Percentiles rank a stretch among this genome's conserved stretches.
phyloP scores from a whole-genome alignment of 2,113 vertebrate genomes.

The Chionomys nivalis region DNA sequence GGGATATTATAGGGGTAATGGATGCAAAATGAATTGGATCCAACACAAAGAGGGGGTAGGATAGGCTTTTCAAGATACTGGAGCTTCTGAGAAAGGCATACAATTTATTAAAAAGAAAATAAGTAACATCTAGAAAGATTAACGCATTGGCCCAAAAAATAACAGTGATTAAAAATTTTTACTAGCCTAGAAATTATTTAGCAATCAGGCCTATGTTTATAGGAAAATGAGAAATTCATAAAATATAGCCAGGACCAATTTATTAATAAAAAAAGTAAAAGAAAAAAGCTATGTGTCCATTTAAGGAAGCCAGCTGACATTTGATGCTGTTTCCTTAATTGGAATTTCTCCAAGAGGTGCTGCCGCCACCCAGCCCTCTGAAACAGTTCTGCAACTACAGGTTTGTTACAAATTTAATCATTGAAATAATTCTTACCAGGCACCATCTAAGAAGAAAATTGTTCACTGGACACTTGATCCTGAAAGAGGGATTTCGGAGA shows the following conservation, averaged over 20 bases:
- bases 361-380: not conserved
- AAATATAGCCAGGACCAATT: not conserved
- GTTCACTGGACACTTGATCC: not conserved
- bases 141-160: slow-evolving; percentile 64
- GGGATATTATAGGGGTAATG: slow-evolving; percentile 50
- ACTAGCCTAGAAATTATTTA: slow-evolving; percentile 62
- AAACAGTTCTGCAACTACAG: not conserved
- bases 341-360: not conserved
- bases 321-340: not conserved
- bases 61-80: not conserved
- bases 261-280: not conserved
- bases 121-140: slow-evolving; percentile 59
- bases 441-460: not conserved
- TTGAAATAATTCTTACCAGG: not conserved
- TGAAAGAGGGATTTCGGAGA: slow-evolving; percentile 3
- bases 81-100: slow-evolving; percentile 58
- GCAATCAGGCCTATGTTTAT: slow-evolving; percentile 45
- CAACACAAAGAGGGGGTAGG: not conserved
- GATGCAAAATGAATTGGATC: slow-evolving; percentile 44
- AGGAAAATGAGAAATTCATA: slow-evolving; percentile 53
- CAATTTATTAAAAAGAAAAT: slow-evolving; percentile 4
- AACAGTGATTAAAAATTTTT: slow-evolving; percentile 53
- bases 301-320: not conserved
- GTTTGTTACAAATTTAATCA: not conserved
- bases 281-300: not conserved